Percentiles rank a stretch among this genome's conserved stretches.
phyloP scores from a whole-genome alignment of 2,888 invertebrate species.

The Pristionchus japonicus region DNA sequence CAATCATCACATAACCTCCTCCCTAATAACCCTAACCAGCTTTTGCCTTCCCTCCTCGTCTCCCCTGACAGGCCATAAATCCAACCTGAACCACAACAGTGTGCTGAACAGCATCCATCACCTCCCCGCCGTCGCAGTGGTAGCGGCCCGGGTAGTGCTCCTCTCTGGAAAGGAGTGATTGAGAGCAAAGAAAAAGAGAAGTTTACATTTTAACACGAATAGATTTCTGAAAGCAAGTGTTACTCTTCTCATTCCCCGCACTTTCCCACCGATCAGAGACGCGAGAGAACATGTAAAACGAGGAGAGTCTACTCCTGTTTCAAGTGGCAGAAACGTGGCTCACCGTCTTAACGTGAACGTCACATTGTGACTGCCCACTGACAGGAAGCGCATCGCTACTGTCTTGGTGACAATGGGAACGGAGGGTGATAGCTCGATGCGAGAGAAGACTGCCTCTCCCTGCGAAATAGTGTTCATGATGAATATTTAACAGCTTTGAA shows the following conservation, averaged over 20 bases:
- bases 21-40: too few relatives aligned
- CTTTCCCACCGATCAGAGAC: neutral
- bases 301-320: neutral
- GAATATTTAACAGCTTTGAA: too few relatives aligned
- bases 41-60: too few relatives aligned
- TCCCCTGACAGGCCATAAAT: too few relatives aligned
- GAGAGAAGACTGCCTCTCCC: slow-evolving; percentile 19
- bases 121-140: slow-evolving; percentile 54
- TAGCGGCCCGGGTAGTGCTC: slow-evolving; percentile 50
- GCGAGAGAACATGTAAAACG: neutral
- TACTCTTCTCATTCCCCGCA: too few relatives aligned
- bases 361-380: slow-evolving; percentile 54
- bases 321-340: too few relatives aligned
- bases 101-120: slow-evolving; percentile 50
- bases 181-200: neutral
- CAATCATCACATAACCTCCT: too few relatives aligned
- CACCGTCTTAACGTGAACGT: slow-evolving; percentile 53
- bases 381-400: slow-evolving; percentile 60
- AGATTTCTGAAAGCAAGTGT: too few relatives aligned
- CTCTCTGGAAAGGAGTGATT: slow-evolving; percentile 51
- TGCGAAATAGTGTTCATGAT: too few relatives aligned
- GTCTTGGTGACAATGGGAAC: slow-evolving; percentile 60
- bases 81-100: slow-evolving; percentile 53
- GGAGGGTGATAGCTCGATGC: slow-evolving; percentile 54
- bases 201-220: neutral